These are phyloP conservation scores for Epistrophe eligans DNA, from an alignment of 2,888 invertebrate genomes.

Conservation along the genomic window DNA sequence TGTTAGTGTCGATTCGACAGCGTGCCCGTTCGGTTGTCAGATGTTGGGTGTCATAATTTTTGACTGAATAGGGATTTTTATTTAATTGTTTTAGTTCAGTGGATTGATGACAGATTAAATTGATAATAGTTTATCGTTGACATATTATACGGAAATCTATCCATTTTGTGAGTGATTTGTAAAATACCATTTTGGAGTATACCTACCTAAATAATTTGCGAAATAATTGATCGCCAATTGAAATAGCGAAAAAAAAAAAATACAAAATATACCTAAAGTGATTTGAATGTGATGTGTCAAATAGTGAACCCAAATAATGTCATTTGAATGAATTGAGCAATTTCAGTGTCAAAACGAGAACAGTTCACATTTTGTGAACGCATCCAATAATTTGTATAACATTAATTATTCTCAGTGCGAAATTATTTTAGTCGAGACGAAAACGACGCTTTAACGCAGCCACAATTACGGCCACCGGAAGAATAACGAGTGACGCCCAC, in stretches of 20 bases:
- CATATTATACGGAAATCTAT: conserved; percentile 32
- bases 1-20: conserved; percentile 79
- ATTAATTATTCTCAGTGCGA: conserved; percentile 16
- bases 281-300: conserved; percentile 23
- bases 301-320: conserved; percentile 25
- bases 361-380: conserved; percentile 50
- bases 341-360: conserved; percentile 33
- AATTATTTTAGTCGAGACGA: conserved; percentile 44
- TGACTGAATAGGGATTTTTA: conserved; percentile 65
- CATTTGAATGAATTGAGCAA: conserved; percentile 38
- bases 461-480: conserved; percentile 76
- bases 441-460: conserved; percentile 68
- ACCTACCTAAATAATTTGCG: neutral
- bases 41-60: conserved; percentile 55
- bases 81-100: conserved; percentile 67
- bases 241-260: neutral
- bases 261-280: conserved; percentile 19
- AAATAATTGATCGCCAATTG: neutral
- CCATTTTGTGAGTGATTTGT: conserved; percentile 35
- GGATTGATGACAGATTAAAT: conserved; percentile 67
- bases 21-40: conserved; percentile 77
- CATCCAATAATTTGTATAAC: conserved; percentile 2
- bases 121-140: conserved; percentile 46
- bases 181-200: conserved; percentile 16
- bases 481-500: conserved; percentile 74